phyloP scores from a whole-genome alignment of 1,140 invertebrate species.

The Agrilus planipennis region DNA sequence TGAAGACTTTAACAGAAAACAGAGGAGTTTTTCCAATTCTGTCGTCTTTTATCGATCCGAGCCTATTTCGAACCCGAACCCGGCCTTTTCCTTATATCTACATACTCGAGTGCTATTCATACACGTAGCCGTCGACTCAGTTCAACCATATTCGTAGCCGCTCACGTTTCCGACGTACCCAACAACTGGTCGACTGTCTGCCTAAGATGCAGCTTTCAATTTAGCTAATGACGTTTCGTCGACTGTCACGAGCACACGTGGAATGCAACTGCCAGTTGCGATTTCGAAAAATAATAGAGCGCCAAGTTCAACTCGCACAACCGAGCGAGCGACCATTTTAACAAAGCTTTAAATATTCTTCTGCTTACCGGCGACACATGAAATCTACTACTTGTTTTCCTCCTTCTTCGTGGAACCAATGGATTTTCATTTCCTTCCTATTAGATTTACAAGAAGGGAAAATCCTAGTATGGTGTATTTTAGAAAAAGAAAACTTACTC shows the following conservation, averaged over 20 bases:
- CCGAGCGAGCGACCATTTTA: no score
- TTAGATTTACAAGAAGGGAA: no score
- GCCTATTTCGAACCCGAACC: conserved; percentile 31
- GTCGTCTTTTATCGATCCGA: conserved; percentile 30
- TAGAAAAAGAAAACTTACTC: no score
- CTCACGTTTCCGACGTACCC: conserved; percentile 9
- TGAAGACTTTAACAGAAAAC: conserved; percentile 3
- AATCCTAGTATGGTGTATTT: no score
- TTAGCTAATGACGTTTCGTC: conserved; percentile 35
- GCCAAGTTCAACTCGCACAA: no score
- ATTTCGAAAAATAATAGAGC: conserved; percentile 25
- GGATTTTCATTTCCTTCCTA: no score
- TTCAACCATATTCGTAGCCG: conserved; percentile 2
- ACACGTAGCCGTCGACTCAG: conserved; percentile 22
- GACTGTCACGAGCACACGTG: conserved; percentile 33
- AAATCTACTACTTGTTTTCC: no score
- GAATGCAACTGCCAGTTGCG: conserved; percentile 20
- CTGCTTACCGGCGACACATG: no score
- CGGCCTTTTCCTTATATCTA: conserved; percentile 35
- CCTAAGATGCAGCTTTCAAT: conserved; percentile 34
- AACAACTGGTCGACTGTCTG: conserved; percentile 18
- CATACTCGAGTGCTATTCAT: conserved; percentile 34
- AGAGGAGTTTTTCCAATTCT: conserved; percentile 21
- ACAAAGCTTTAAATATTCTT: no score
- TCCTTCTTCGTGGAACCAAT: no score